These are phyloP conservation scores for Heliconius himera DNA, from an alignment of 1,140 invertebrate species.

Conservation along the genomic window DNA sequence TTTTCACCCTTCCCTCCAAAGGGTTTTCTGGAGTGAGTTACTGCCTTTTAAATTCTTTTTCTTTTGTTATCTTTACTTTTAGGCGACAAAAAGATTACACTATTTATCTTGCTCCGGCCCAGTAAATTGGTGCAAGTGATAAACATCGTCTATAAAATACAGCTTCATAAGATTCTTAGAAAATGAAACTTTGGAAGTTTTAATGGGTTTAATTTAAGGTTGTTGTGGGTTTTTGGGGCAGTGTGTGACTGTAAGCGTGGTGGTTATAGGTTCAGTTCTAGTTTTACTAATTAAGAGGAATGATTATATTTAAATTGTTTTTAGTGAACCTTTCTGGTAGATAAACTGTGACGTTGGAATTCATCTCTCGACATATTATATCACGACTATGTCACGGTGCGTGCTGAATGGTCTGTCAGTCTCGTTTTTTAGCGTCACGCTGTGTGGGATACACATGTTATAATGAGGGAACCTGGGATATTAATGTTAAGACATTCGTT, in stretches of 20 bases:
- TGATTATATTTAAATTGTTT: too few species aligned
- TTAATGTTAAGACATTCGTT: too few species aligned
- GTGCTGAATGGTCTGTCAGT: too few species aligned
- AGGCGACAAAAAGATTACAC: constrained; percentile 62
- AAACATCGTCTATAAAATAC: constrained; percentile 43
- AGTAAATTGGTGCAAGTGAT: constrained; percentile 47
- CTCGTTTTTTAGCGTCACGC: too few species aligned
- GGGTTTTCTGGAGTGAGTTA: constrained; percentile 48
- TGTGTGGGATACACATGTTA: too few species aligned
- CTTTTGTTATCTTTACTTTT: constrained; percentile 57
- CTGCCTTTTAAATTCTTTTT: constrained; percentile 62
- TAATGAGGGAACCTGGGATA: too few species aligned
- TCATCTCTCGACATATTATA: too few species aligned
- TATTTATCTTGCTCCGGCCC: constrained; percentile 54
- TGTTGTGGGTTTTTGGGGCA: not conserved
- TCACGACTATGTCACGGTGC: too few species aligned
- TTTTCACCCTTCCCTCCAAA: constrained; percentile 31
- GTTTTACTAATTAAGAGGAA: too few species aligned
- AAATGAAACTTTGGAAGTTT: constrained; percentile 7
- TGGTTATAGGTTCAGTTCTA: not conserved
- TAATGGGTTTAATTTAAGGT: not conserved
- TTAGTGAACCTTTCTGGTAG: too few species aligned
- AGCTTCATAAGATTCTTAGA: constrained; percentile 25
- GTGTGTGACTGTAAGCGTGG: not conserved
- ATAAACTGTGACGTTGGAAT: too few species aligned